Evolutionary conservation across 1,140 invertebrate genomes (phyloP).

Genomic region (Bombyx mandarina): DNA sequence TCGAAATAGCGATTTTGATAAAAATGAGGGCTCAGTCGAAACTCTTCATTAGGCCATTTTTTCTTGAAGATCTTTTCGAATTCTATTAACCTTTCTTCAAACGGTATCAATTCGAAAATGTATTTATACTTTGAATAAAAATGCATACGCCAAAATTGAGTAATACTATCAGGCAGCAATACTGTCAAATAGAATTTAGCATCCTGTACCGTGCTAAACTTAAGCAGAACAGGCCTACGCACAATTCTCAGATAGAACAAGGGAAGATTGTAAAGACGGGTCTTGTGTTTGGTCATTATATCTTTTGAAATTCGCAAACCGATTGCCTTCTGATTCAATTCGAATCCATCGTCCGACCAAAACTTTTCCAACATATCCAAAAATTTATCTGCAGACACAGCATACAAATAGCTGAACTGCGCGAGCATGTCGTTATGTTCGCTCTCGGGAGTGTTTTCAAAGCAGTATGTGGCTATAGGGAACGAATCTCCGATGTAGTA

Average conservation of each 20-base stretch:
- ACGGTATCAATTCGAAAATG: conserved; percentile 30
- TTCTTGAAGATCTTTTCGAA: conserved; percentile 30
- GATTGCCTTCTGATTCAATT: conserved; percentile 7
- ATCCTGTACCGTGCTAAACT: conserved; percentile 29
- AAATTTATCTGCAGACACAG: conserved; percentile 17
- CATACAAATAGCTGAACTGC: conserved; percentile 19
- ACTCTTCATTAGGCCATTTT: conserved; percentile 29
- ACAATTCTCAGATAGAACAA: conserved; percentile 27
- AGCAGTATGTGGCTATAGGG: conserved; percentile 13
- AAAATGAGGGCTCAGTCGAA: conserved; percentile 36
- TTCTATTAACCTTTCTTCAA: conserved; percentile 27
- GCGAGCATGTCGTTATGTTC: neutral
- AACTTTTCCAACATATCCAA: conserved; percentile 23
- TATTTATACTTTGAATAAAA: conserved; percentile 20
- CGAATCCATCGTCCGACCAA: neutral
- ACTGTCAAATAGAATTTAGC: conserved; percentile 26
- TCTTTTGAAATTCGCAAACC: conserved; percentile 32
- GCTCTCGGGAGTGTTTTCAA: conserved; percentile 3
- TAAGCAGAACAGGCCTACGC: conserved; percentile 21
- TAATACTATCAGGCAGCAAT: conserved; percentile 20
- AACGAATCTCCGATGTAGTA: conserved; percentile 23
- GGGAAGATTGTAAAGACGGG: conserved; percentile 26
- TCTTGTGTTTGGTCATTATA: conserved; percentile 39
- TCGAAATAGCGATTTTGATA: conserved; percentile 27
- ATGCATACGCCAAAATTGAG: conserved; percentile 33